Base-by-base conservation (phyloP, 2,888 invertebrate genomes). In the Drosophila kambysellisi region DNA sequence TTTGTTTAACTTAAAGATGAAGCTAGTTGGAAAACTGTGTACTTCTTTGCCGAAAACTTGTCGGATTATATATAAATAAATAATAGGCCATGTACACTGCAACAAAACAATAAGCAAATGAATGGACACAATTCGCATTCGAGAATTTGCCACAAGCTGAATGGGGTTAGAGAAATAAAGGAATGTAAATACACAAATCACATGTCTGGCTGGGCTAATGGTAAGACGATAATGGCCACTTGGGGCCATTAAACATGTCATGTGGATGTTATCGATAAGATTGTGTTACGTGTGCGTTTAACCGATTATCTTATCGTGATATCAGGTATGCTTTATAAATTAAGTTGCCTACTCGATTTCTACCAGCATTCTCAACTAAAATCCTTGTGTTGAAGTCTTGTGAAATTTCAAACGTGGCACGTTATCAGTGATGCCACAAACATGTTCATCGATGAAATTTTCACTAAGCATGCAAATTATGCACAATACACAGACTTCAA, bases 391-490 rank as follows among this genome's bases (percentile, higher is more conserved):
- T n/a, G 35, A 62, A 39, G 17, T 11, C 11, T 7, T 41, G 25
- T 50, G 70, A 37, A 56, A 63, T 39, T 51, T 54, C 8, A 48
- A 58, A 39, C 9, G 46, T 3, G 25, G 25, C 20, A 15, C 4
- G 2, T 37, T 29, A 32, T 9, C 75, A 41, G 35, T 41, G 35
- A 11, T 33, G 33, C 33, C 33, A 46, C 25, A 62, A 48, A 51
- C 41, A 48, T 11, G 61, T n/a, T 73, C 72, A 69, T 68, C 66
- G 61, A 82, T 70, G 81, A 87, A 70, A 76, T 73, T 74, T 71
- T 82, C 87, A 82, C 76, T 72, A 67, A 74, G 59, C 74, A 76
- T 73, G 72, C 80, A 83, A 83, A 87, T 88, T 81, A 88, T 83
- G 87, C 89, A 63, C 60, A 73, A 73, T 65, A 74, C 62, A 60